These are phyloP conservation scores for Drepana falcataria DNA, from an alignment of 2,888 invertebrate genomes.

Conservation along the genomic window DNA sequence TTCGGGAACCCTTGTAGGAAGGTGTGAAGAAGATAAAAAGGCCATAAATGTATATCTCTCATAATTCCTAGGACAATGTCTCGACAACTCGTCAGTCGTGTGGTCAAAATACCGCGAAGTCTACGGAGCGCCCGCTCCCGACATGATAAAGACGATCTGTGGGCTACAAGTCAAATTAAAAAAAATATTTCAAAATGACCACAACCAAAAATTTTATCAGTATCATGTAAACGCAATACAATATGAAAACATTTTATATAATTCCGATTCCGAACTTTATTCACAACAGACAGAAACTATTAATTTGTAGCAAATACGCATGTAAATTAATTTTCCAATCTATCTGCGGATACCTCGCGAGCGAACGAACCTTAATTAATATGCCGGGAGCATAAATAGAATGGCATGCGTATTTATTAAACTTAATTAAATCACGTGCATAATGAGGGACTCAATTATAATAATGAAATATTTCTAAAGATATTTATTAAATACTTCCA, in stretches of 20 bases:
- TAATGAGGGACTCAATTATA: background rate
- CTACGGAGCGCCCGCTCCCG: no score
- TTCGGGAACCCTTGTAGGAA: no score
- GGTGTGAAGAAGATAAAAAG: no score
- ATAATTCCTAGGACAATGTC: no score
- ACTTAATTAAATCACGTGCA: background rate
- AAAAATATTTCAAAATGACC: no score
- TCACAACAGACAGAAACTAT: slow-evolving; percentile 2
- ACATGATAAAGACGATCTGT: no score
- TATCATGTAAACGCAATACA: no score
- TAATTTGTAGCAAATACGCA: slow-evolving; percentile 18
- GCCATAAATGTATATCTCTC: no score
- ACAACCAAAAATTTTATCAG: no score
- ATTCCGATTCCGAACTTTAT: background rate
- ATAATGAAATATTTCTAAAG: background rate
- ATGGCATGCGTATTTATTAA: slow-evolving; percentile 6
- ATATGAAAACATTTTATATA: background rate
- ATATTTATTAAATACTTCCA: background rate
- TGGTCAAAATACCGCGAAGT: no score
- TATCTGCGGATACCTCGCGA: slow-evolving; percentile 1
- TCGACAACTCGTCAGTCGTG: no score
- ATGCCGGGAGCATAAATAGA: background rate
- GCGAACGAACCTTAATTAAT: background rate
- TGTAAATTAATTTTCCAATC: slow-evolving; percentile 17
- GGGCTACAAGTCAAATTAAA: no score